Percentiles rank a stretch among this genome's conserved stretches.
Conservation (phyloP, 2,113 vertebrate genomes). For the Ivindomyrus marchei region DNA sequence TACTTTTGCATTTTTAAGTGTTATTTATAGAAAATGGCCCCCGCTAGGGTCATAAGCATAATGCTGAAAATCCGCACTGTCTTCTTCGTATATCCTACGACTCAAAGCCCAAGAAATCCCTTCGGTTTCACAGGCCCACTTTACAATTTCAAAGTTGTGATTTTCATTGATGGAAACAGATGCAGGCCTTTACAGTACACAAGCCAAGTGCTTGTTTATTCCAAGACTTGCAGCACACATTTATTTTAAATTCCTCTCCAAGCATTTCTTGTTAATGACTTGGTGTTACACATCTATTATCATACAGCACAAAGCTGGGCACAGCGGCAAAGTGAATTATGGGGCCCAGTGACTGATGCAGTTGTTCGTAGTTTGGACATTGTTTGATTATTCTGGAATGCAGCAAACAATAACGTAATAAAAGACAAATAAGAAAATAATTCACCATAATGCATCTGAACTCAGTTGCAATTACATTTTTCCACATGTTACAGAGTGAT, state of each 20-base stretch:
- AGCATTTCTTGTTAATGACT: background rate
- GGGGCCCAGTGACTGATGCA: conserved; percentile 1
- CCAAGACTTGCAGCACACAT: background rate
- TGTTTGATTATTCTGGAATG: conserved; percentile 13
- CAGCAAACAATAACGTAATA: background rate
- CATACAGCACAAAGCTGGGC: background rate
- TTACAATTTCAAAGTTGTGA: background rate
- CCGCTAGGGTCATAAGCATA: background rate
- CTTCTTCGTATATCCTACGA: background rate
- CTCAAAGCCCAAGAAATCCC: background rate
- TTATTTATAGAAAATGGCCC: background rate
- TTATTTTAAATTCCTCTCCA: conserved; percentile 11
- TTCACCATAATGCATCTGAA: background rate
- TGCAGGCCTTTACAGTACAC: background rate
- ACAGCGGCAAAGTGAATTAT: background rate
- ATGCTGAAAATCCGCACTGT: background rate
- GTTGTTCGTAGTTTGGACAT: background rate
- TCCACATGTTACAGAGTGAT: background rate
- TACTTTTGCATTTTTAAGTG: conserved; percentile 9
- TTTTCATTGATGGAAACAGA: background rate
- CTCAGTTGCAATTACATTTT: background rate
- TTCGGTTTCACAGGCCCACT: background rate
- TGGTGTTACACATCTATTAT: background rate
- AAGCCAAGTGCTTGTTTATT: background rate
- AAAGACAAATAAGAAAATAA: background rate